These are phyloP conservation scores for Allygus modestus DNA, from an alignment of 2,888 invertebrate species.

Conservation along the genomic window DNA sequence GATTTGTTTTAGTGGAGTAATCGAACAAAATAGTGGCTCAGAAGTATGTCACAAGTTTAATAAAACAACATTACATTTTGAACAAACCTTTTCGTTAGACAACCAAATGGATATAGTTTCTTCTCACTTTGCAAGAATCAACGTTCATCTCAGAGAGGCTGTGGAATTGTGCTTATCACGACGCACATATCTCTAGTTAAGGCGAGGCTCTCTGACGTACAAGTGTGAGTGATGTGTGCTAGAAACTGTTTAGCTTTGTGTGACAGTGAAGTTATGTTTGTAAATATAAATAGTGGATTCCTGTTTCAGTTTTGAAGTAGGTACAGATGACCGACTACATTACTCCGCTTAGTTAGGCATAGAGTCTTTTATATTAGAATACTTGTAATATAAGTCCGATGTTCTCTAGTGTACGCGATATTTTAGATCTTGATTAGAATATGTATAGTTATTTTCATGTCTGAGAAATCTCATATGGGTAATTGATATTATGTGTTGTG, in stretches of 20 bases:
- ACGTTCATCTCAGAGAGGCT: slow-evolving; percentile 10
- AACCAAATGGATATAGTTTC: not conserved
- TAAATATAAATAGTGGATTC: slow-evolving; percentile 41
- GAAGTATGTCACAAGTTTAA: not conserved
- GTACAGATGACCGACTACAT: slow-evolving; percentile 15
- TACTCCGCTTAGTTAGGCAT: slow-evolving; percentile 43
- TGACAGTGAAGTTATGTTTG: slow-evolving; percentile 47
- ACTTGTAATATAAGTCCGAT: slow-evolving; percentile 53
- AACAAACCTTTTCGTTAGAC: not conserved
- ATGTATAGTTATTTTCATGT: slow-evolving; percentile 61
- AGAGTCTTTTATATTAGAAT: slow-evolving; percentile 55
- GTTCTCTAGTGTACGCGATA: slow-evolving; percentile 49
- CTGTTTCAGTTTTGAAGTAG: not conserved
- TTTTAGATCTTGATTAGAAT: slow-evolving; percentile 61
- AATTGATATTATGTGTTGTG: slow-evolving; percentile 58
- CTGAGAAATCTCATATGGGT: slow-evolving; percentile 50
- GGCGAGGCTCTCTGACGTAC: slow-evolving; percentile 52
- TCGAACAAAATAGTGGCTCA: not conserved
- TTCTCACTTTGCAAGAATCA: not conserved
- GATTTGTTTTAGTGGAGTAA: not conserved
- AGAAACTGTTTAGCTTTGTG: slow-evolving; percentile 53
- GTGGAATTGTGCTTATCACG: slow-evolving; percentile 51
- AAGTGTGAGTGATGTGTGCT: slow-evolving; percentile 45
- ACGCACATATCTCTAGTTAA: slow-evolving; percentile 58
- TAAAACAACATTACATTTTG: not conserved